Evolutionary conservation across 2,888 invertebrate species (phyloP), one percentile per base, ranked within the genome.

Genomic region (Mechanitis messenoides): DNA sequence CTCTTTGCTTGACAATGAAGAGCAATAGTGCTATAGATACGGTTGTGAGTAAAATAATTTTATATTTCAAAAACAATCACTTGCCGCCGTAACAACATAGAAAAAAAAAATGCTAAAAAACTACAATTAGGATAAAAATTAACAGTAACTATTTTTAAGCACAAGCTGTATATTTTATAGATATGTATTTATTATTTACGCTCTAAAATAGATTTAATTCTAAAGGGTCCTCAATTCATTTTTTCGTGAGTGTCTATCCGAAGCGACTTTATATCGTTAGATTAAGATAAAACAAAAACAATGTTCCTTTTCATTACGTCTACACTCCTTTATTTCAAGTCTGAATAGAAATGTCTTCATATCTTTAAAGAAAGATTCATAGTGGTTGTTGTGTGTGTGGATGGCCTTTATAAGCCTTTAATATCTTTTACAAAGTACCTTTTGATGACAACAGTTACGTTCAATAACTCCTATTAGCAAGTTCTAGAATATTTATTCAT

Each of bases 201-300:
- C 9, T 9, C 42, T 11, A 11, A 42, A 42, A 42, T 42, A 42
- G 42, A 42, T 9, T 9, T 2, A 3, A 42, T 42, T 12, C 11
- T 35, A 56, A 59, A 56, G 12, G 42, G 58, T 31, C 31, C 68
- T 69, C 68, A 31, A 67, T 46, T 5, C 46, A 46, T 64, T 50
- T 33, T 66, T 55, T 64, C 47, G 65, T 53, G 61, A 63, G 53
- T 35, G 35, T 62, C 60, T 61, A 65, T 57, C 56, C 62, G 68
- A 60, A 62, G 59, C 76, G 76, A 73, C 77, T 76, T 82, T 83
- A 83, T 82, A 86, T 83, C 82, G 82, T 84, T 84, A 84, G 87
- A 87, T 87, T 86, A 79, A 87, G 87, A 88, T 88, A 87, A 86
- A 87, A 88, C 83, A 87, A 86, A 88, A 89, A 90, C 90, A 90